phyloP scores from a whole-genome alignment of 2,888 invertebrate genomes.

The Archips crataeganus region DNA sequence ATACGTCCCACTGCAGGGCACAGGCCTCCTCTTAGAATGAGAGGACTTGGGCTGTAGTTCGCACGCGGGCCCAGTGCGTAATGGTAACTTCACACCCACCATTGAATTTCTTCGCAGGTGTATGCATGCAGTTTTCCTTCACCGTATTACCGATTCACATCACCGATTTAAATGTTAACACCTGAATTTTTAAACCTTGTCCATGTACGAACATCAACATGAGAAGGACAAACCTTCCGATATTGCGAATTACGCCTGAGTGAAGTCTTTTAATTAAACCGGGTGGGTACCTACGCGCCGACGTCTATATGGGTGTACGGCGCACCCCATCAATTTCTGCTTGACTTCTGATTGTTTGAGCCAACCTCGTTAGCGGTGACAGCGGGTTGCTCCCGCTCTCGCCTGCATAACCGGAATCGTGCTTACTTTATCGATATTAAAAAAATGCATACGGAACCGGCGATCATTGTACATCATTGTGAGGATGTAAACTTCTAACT shows the following conservation, averaged over 20 bases:
- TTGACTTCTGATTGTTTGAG: constrained; percentile 77
- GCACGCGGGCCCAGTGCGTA: no score
- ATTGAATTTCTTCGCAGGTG: no score
- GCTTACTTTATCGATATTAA: constrained; percentile 32
- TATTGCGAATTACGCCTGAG: constrained; percentile 78
- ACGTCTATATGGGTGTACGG: constrained; percentile 58
- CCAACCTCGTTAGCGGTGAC: constrained; percentile 65
- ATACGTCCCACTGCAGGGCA: no score
- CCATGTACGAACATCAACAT: constrained; percentile 59
- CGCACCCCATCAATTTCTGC: constrained; percentile 74
- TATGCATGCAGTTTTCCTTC: no score
- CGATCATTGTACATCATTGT: background rate
- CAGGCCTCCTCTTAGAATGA: no score
- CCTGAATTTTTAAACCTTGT: constrained; percentile 42
- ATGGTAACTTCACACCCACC: no score
- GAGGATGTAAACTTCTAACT: no score
- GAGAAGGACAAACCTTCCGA: constrained; percentile 68
- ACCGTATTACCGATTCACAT: no score
- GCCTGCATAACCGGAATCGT: constrained; percentile 11
- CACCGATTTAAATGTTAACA: constrained; percentile 15
- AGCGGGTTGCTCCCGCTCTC: constrained; percentile 16
- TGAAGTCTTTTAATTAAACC: constrained; percentile 83
- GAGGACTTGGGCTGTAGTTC: no score
- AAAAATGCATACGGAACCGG: constrained; percentile 34
- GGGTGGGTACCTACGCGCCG: constrained; percentile 57